Evolutionary conservation across 2,888 invertebrate genomes (phyloP).

Genomic region (Drosophila infuscata): DNA sequence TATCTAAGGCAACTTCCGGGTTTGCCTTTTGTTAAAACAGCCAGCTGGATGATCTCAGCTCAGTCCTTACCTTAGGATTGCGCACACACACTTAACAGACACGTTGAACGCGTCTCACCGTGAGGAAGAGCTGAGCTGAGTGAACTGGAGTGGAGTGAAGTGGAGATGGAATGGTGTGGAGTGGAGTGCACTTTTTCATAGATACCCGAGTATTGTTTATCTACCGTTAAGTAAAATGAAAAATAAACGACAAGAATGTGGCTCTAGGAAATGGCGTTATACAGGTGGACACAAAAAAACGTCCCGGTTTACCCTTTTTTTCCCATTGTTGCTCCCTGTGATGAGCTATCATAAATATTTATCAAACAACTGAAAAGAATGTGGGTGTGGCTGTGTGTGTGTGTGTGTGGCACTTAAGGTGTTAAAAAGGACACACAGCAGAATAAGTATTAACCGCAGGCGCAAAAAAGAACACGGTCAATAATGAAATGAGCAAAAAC

Average conservation of each 20-base stretch:
- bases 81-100: constrained; percentile 40
- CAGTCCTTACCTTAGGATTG: not conserved
- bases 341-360: constrained; percentile 56
- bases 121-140: constrained; percentile 12
- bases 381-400: not conserved
- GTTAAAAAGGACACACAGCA: constrained; percentile 51
- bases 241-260: constrained; percentile 46
- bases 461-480: constrained; percentile 30
- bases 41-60: constrained; percentile 30
- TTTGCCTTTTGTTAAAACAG: constrained; percentile 52
- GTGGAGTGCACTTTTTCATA: constrained; percentile 40
- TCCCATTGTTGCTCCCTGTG: constrained; percentile 28
- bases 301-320: constrained; percentile 34
- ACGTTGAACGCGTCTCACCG: constrained; percentile 43
- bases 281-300: not conserved
- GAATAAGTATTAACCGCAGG: constrained; percentile 35
- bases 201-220: constrained; percentile 50
- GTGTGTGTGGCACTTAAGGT: constrained; percentile 64
- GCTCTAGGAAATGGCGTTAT: constrained; percentile 28
- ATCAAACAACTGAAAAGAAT: constrained; percentile 57
- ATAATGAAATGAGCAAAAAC: constrained; percentile 32
- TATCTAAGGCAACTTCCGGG: constrained; percentile 50
- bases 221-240: constrained; percentile 55
- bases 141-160: constrained; percentile 6
- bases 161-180: not conserved